A percentile compares a stretch with the other conserved stretches of the same genome.
Conservation (phyloP, 2,888 invertebrate genomes). For the Eulithis testata region DNA sequence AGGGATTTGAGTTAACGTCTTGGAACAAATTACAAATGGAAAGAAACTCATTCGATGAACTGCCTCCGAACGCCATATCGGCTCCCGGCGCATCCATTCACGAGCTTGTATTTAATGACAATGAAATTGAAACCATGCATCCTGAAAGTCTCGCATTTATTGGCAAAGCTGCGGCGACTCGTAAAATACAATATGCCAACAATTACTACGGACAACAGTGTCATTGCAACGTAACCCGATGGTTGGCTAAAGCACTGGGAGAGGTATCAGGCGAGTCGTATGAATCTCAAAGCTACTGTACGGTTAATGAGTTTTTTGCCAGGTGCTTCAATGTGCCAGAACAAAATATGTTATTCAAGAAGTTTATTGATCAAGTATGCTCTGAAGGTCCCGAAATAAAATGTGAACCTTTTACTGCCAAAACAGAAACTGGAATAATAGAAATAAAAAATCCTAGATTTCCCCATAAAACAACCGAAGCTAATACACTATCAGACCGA, state of each 20-base stretch:
- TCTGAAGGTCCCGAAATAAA: constrained; percentile 75
- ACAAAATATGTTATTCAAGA: constrained; percentile 86
- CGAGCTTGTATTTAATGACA: constrained; percentile 79
- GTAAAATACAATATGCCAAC: constrained; percentile 79
- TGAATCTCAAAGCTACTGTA: constrained; percentile 85
- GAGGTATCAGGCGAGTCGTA: constrained; percentile 69
- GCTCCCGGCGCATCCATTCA: constrained; percentile 82
- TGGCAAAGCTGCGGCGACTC: constrained; percentile 77
- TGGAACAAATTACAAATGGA: constrained; percentile 87
- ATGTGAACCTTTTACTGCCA: constrained; percentile 83
- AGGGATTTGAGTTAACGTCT: constrained; percentile 86
- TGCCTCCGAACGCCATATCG: constrained; percentile 83
- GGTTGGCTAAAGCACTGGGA: constrained; percentile 81
- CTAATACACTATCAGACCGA: constrained; percentile 57
- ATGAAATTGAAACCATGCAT: constrained; percentile 72
- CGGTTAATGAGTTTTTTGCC: constrained; percentile 84
- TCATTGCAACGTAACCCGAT: constrained; percentile 85
- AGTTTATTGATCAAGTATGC: constrained; percentile 86
- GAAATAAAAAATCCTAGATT: constrained; percentile 78
- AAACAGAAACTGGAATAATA: constrained; percentile 53
- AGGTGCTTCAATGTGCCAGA: constrained; percentile 87
- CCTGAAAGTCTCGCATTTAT: constrained; percentile 85
- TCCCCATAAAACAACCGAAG: constrained; percentile 65
- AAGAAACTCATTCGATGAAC: constrained; percentile 86
- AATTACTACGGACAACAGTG: constrained; percentile 87